Conservation (phyloP, 1,140 invertebrate species). For the Drosophila tropicalis region DNA sequence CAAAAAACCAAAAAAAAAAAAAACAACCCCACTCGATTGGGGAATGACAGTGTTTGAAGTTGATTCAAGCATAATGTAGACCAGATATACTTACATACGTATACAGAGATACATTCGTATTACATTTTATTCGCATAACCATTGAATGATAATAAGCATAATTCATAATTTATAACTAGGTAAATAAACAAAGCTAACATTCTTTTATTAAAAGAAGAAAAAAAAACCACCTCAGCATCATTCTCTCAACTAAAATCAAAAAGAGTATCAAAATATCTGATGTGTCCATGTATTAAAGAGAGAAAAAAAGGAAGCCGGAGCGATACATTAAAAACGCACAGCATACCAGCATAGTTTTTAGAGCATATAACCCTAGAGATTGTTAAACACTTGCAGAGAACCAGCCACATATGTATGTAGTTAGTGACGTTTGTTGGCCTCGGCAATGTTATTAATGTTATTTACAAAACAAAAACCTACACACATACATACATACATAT, state of each 20-base stretch:
- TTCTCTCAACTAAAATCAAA: background rate
- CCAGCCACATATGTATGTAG: conserved; percentile 21
- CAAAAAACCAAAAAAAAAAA: background rate
- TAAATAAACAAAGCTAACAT: background rate
- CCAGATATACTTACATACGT: background rate
- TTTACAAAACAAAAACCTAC: conserved; percentile 20
- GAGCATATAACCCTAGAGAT: conserved; percentile 41
- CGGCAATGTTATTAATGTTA: conserved; percentile 41
- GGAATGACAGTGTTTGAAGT: background rate
- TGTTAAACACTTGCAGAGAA: conserved; percentile 43
- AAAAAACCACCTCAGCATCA: conserved; percentile 8
- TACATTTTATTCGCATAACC: conserved; percentile 6
- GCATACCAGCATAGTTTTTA: conserved; percentile 31
- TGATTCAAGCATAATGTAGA: conserved; percentile 6
- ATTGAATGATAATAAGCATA: conserved; percentile 11
- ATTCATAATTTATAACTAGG: conserved; percentile 4
- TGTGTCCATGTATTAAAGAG: background rate
- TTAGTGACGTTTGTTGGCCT: conserved; percentile 29
- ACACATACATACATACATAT: background rate
- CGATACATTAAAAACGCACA: conserved; percentile 2
- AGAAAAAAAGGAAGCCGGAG: no score
- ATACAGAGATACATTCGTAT: conserved; percentile 1
- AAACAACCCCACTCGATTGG: background rate
- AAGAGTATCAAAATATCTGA: background rate
- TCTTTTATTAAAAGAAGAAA: no score